Evolutionary conservation across 2,797 vertebrate species (phyloP), one percentile per base, ranked within the genome.

Genomic region (Streptopelia turtur): DNA sequence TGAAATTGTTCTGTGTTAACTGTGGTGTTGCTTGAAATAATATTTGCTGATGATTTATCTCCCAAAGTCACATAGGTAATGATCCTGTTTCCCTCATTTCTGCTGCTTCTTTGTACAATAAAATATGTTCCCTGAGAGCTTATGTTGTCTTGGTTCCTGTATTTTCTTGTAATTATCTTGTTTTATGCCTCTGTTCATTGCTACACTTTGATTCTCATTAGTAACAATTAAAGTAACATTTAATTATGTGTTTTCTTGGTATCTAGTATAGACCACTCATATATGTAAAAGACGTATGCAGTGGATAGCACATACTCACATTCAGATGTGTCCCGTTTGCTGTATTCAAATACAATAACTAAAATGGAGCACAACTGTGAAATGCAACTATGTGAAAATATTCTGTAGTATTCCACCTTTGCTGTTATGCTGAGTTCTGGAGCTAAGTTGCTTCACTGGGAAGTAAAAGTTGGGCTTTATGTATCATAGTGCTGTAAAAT

Each of bases 31-130:
- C 59, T 90, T 90, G 72, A 95, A 96, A 89, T 93, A 78, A 94
- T 94, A 96, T 93, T 96, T 95, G 75, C 82, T 70, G 45, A 63
- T 94, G 25, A 89, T 83, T 95, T 96, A 68, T 96, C 91, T 91
- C 59, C 70, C 77, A 74, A 96, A 95, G 63, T 93, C 89, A 87
- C 79, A 86, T 41, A 96, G 86, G 84, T 92, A 91, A 90, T 87
- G 49, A 94, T 85, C 91, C 76, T 81, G 55, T 90, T 92, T 94
- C 89, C 92, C 85, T 91, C 59, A 18, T 94, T 96, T 89, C 72
- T 91, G 28, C 35, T 53, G 52, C 33, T 3, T 76, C n/a, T 71
- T 85, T 39, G 16, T 63, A 59, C 25, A 78, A 37, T 65, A 69
- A 87, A 77, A 77, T 74, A 61, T 7, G 17, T 47, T 77, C 33